phyloP scores from a whole-genome alignment of 2,797 vertebrate genomes.

The Pipistrellus pipistrellus region DNA sequence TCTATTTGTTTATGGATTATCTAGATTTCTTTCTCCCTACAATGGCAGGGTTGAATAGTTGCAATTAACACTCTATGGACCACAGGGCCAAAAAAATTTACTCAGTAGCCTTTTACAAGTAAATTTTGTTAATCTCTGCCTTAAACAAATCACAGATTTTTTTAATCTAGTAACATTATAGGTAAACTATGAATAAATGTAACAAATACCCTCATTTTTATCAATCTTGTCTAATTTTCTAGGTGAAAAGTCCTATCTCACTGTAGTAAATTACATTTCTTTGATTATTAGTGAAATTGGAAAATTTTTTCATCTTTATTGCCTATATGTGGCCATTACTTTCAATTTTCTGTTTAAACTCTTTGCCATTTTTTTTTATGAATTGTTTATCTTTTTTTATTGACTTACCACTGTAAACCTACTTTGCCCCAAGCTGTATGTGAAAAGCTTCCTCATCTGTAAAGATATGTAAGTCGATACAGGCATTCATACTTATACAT shows the following conservation, averaged over 20 bases:
- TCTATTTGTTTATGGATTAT: neutral
- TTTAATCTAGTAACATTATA: neutral
- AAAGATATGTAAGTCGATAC: neutral
- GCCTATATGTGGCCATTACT: neutral
- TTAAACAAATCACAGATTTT: neutral
- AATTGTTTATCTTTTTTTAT: neutral
- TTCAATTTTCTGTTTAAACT: slow-evolving; percentile 20
- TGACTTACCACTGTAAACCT: neutral
- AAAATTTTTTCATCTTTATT: slow-evolving; percentile 3
- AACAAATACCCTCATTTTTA: neutral
- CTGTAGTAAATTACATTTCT: neutral
- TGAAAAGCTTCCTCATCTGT: neutral
- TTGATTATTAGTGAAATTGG: neutral
- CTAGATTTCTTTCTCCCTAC: neutral
- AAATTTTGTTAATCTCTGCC: neutral
- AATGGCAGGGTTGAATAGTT: neutral
- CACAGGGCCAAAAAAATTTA: neutral
- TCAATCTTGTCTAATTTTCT: neutral
- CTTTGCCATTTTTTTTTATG: neutral
- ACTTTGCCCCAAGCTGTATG: neutral
- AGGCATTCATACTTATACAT: neutral
- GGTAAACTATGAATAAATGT: neutral
- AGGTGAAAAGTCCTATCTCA: neutral
- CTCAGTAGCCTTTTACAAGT: neutral
- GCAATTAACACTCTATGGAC: neutral